Conservation (phyloP, 2,888 invertebrate species). For the Trichopria drosophilae region DNA sequence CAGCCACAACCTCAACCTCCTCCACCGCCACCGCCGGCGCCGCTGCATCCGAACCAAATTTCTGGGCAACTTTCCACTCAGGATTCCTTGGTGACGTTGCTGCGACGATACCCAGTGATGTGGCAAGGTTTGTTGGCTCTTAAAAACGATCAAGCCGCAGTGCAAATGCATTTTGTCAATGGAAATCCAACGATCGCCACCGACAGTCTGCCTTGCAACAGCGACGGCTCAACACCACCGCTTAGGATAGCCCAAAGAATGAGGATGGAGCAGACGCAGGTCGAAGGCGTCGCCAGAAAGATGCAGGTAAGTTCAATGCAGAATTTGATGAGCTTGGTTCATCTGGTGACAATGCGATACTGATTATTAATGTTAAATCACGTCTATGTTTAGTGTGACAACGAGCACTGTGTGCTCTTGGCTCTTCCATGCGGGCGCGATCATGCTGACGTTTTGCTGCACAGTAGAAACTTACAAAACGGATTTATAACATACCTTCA, state of each 20-base stretch:
- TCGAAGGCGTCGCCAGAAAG: constrained; percentile 93
- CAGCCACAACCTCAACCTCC: constrained; percentile 66
- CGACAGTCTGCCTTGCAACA: constrained; percentile 82
- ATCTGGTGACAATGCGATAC: not conserved
- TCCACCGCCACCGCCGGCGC: constrained; percentile 73
- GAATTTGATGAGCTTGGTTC: not conserved
- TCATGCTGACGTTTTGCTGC: constrained; percentile 90
- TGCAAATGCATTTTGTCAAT: constrained; percentile 98
- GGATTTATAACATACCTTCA: constrained; percentile 96
- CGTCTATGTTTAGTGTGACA: constrained; percentile 72
- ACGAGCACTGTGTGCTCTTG: constrained; percentile 94
- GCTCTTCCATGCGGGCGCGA: constrained; percentile 95
- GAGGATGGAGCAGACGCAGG: constrained; percentile 92
- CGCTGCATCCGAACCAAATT: too few species aligned
- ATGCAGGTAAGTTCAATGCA: constrained; percentile 75
- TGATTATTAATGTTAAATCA: too few species aligned
- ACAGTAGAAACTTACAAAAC: constrained; percentile 84
- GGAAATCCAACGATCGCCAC: constrained; percentile 89
- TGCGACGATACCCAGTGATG: constrained; percentile 93
- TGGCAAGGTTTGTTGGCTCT: constrained; percentile 95
- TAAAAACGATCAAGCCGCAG: constrained; percentile 95
- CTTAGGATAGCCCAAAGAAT: constrained; percentile 95
- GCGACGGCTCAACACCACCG: constrained; percentile 81
- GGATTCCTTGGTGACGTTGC: constrained; percentile 77
- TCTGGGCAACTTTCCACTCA: too few species aligned